These are phyloP conservation scores for Hipparchia sbordonii DNA, from an alignment of 2,888 invertebrate species.

Conservation along the genomic window DNA sequence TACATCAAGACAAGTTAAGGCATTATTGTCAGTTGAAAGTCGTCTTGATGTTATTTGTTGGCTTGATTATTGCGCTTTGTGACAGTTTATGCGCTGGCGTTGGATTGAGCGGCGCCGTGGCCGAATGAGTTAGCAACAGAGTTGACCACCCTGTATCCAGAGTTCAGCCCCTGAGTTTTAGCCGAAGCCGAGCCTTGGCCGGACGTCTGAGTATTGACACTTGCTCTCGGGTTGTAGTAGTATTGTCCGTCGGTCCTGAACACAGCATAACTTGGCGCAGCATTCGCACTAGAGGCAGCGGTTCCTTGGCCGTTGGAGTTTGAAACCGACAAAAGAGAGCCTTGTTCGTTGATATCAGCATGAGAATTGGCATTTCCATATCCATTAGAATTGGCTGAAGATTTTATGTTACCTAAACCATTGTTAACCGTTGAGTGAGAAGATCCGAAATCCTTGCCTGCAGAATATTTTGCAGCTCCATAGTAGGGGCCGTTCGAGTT, in stretches of 20 bases:
- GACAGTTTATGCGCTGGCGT: slow-evolving; percentile 55
- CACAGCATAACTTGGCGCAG: slow-evolving; percentile 23
- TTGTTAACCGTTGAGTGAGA: slow-evolving; percentile 40
- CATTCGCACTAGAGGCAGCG: slow-evolving; percentile 48
- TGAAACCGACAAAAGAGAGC: slow-evolving; percentile 37
- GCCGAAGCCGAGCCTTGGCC: slow-evolving; percentile 64
- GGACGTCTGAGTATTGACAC: slow-evolving; percentile 56
- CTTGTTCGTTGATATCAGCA: slow-evolving; percentile 39
- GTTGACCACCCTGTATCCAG: slow-evolving; percentile 60
- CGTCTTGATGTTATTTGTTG: slow-evolving; percentile 73
- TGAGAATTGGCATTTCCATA: slow-evolving; percentile 37
- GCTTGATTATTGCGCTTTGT: neutral
- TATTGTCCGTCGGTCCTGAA: slow-evolving; percentile 21
- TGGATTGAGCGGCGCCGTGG: slow-evolving; percentile 61
- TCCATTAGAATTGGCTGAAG: slow-evolving; percentile 42
- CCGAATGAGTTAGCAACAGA: slow-evolving; percentile 59
- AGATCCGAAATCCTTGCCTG: slow-evolving; percentile 42
- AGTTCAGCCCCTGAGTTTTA: slow-evolving; percentile 54
- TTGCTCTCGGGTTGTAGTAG: slow-evolving; percentile 50
- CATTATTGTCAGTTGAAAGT: slow-evolving; percentile 47
- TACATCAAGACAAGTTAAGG: slow-evolving; percentile 75
- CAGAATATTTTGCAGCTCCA: slow-evolving; percentile 48
- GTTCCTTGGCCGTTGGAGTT: slow-evolving; percentile 48
- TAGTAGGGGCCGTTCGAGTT: slow-evolving; percentile 47
- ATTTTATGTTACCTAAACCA: slow-evolving; percentile 39